Percentiles rank a stretch among this genome's conserved stretches.
Conservation (phyloP, 1,140 invertebrate species). For the Cydia pomonella region DNA sequence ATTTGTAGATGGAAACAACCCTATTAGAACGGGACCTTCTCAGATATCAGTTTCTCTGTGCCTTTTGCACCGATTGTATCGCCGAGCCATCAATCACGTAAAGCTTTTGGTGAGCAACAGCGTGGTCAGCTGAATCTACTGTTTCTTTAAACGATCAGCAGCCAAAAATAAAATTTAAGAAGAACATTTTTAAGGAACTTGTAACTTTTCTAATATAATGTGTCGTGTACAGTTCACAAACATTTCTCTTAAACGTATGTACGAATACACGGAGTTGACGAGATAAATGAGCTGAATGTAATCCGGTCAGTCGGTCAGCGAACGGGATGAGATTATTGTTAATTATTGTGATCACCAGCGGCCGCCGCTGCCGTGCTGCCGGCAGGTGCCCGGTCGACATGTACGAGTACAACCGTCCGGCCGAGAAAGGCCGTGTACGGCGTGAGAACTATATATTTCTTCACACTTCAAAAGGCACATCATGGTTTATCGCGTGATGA, state of each 20-base stretch:
- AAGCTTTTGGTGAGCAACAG: too few species aligned
- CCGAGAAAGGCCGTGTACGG: background rate
- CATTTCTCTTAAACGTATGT: background rate
- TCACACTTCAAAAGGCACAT: background rate
- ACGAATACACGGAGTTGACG: background rate
- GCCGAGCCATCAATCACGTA: too few species aligned
- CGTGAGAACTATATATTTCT: background rate
- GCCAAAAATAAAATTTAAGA: too few species aligned
- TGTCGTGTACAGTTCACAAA: background rate
- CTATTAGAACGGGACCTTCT: too few species aligned
- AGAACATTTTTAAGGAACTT: too few species aligned
- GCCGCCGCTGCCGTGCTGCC: background rate
- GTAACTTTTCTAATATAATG: too few species aligned
- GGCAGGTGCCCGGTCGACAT: background rate
- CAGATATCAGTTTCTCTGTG: too few species aligned
- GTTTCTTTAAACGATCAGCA: too few species aligned
- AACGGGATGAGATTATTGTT: constrained; percentile 19
- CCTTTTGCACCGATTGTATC: too few species aligned
- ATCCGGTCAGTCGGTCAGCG: background rate
- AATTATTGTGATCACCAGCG: constrained; percentile 3
- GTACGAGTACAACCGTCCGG: background rate
- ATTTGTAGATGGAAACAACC: too few species aligned
- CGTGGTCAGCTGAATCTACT: too few species aligned
- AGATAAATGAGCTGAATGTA: background rate
- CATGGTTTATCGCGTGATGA: background rate